These are phyloP conservation scores for Agapornis canus DNA, from an alignment of 2,797 vertebrate species.

Conservation along the genomic window DNA sequence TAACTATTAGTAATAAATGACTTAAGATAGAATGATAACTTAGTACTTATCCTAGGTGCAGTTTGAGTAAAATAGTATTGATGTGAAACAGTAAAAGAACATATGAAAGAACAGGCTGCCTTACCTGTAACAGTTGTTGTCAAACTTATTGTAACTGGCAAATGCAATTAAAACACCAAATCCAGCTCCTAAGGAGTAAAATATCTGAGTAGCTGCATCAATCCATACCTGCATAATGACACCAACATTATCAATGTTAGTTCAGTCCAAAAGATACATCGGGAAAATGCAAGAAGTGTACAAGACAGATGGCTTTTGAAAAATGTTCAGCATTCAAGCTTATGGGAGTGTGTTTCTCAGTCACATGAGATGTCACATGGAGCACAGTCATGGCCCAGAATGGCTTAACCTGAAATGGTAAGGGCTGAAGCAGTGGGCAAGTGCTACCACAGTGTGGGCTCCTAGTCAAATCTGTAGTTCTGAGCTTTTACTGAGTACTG, in stretches of 20 bases:
- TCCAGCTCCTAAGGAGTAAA: slow-evolving; percentile 96
- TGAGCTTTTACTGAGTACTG: not conserved
- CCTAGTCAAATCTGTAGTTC: no score
- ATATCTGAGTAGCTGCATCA: slow-evolving; percentile 98
- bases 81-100: not conserved
- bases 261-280: not conserved
- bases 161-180: slow-evolving; percentile 98
- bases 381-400: not conserved
- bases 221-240: slow-evolving; percentile 91
- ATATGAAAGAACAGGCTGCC: not conserved
- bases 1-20: not conserved
- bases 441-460: not conserved
- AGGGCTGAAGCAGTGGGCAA: not conserved
- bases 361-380: not conserved
- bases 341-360: not conserved
- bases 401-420: not conserved
- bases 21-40: not conserved
- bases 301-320: not conserved
- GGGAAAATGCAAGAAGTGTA: not conserved
- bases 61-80: not conserved
- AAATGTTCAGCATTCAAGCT: not conserved
- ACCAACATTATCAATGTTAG: not conserved
- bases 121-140: slow-evolving; percentile 99
- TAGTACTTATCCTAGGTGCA: not conserved
- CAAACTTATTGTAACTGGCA: slow-evolving; percentile 98